Base-by-base conservation (phyloP, 2,888 invertebrate species). In the Erebia ligea region DNA sequence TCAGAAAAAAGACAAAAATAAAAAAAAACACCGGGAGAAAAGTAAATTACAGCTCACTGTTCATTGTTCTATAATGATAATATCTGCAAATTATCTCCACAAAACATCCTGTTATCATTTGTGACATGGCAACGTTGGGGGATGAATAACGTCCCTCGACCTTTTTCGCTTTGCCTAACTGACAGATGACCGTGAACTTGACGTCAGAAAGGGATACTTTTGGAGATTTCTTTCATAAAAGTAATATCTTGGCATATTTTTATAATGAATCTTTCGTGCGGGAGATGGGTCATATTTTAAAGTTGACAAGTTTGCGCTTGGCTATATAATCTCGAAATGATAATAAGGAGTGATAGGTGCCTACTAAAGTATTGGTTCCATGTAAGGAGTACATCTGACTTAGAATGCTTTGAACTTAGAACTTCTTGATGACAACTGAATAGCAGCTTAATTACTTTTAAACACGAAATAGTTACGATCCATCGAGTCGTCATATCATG, bases 101-200 rank as follows among this genome's bases (percentile, higher is more conserved):
- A 15, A 66, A 66, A 66, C 21, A 66, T 56, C 54, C 40, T 40
- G 42, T 54, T 66, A 66, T 66, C 21, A 54, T 56, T 40, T 66
- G 56, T 42, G 42, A 57, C 42, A 42, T 56, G 42, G 21, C 64
- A 64, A 64, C 67, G 67, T 61, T 50, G 58, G n/a, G 42, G 40
- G 52, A 71, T 58, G 68, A 66, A 45, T 71, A 15, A 67, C 52
- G 67, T 63, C 57, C 54, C 56, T 34, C 58, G 34, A 42, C 71
- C 50, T 64, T 64, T 68, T 58, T 62, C 13, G 13, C 63, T 50
- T 42, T 57, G 34, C 42, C 63, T 52, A 56, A 56, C 40, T 56
- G 66, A 66, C 66, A 56, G 56, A 25, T 58, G 67, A 59, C 71
- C 68, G 25, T 68, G 68, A 71, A 64, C 71, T 71, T 68, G 68